phyloP scores from a whole-genome alignment of 2,888 invertebrate genomes.

The Lamellibrachia satsuma region DNA sequence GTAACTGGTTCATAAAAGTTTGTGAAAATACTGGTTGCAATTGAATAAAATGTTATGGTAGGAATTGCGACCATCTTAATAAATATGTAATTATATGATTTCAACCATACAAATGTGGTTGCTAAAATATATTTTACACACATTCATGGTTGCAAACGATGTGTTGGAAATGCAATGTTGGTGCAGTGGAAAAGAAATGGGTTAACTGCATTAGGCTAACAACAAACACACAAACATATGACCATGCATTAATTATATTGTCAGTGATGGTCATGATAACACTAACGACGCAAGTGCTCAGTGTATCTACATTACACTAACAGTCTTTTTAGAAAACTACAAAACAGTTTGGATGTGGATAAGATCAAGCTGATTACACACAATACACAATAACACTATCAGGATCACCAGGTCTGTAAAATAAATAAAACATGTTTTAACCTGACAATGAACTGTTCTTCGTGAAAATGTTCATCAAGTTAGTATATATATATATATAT shows the following conservation, averaged over 20 bases:
- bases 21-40: not conserved
- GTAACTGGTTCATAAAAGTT: not conserved
- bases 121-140: not conserved
- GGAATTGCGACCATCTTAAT: not conserved
- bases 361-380: not conserved
- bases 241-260: not conserved
- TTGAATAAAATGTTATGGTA: not conserved
- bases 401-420: not conserved
- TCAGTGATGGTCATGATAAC: not conserved
- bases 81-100: not conserved
- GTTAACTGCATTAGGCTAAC: not conserved
- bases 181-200: not conserved
- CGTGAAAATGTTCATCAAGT: too few relatives aligned
- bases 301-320: not conserved
- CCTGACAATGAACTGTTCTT: not conserved
- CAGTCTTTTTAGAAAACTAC: not conserved
- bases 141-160: not conserved
- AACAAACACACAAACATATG: not conserved
- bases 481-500: too few relatives aligned
- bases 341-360: not conserved
- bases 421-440: not conserved
- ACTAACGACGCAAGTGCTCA: not conserved
- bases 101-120: not conserved
- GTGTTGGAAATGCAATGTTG: not conserved
- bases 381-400: not conserved